Conservation (phyloP, 2,888 invertebrate genomes). For the Branchipolynoe longqiensis region DNA sequence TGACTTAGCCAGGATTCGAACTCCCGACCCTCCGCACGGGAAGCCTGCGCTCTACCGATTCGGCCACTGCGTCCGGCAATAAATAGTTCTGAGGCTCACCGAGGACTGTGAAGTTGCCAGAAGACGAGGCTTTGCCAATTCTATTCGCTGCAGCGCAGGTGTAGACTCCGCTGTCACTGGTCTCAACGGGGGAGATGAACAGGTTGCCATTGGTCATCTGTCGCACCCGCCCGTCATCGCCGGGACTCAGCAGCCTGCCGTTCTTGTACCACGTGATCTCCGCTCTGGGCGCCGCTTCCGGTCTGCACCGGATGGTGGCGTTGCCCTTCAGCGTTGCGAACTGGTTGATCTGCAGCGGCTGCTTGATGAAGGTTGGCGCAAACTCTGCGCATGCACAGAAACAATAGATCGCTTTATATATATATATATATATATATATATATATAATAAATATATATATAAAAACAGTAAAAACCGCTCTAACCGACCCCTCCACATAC, state of each 20-base stretch:
- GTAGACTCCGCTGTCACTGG: constrained; percentile 73
- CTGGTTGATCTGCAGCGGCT: constrained; percentile 92
- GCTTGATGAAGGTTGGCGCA: constrained; percentile 94
- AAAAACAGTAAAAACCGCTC: too few species aligned
- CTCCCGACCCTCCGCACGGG: too few species aligned
- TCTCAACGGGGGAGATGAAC: constrained; percentile 85
- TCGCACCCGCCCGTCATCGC: constrained; percentile 79
- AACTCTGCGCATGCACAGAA: too few species aligned
- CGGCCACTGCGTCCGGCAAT: too few species aligned
- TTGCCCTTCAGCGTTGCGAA: constrained; percentile 96
- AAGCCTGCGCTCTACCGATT: too few species aligned
- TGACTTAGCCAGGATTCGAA: too few species aligned
- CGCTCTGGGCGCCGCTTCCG: constrained; percentile 93
- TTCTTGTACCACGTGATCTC: constrained; percentile 91
- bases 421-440: too few species aligned
- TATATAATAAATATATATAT: too few species aligned
- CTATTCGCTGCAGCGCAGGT: constrained; percentile 74
- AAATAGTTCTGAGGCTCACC: constrained; percentile 71
- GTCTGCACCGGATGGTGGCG: constrained; percentile 92
- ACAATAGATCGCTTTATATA: too few species aligned
- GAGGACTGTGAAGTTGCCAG: constrained; percentile 71
- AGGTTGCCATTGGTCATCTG: constrained; percentile 93
- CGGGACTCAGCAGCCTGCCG: constrained; percentile 81
- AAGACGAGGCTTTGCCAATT: constrained; percentile 71
- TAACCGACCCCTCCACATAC: too few species aligned